A percentile compares a stretch with the other conserved stretches of the same genome.
Conservation (phyloP, 2,797 vertebrate genomes). For the Aotus griseimembra region DNA sequence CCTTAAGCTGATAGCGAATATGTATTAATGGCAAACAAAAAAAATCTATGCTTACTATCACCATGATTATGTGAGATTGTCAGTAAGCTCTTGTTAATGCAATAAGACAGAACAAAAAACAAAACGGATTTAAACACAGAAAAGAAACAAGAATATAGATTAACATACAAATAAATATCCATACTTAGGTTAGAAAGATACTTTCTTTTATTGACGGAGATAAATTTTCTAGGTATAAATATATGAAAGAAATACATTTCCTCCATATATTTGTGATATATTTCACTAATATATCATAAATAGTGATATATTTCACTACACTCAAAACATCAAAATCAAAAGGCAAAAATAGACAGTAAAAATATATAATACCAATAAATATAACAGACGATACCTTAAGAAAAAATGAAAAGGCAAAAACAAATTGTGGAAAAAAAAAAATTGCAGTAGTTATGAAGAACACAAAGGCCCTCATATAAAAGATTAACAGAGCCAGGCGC, state of each 20-base stretch:
- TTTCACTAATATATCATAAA: no score
- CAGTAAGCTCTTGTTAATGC: background rate
- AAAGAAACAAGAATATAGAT: background rate
- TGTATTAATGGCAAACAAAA: conserved; percentile 7
- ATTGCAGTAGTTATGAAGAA: background rate
- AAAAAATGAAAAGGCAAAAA: background rate
- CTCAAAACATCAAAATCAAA: background rate
- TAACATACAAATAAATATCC: background rate
- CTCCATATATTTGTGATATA: no score
- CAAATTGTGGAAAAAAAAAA: background rate
- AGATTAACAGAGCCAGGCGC: background rate
- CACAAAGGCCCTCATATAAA: background rate
- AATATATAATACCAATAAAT: background rate
- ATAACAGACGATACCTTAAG: background rate
- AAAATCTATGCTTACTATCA: background rate
- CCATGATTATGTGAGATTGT: background rate
- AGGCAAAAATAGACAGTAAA: background rate
- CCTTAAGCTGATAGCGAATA: background rate
- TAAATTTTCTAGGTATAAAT: background rate
- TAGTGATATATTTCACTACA: background rate
- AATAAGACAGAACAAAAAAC: background rate
- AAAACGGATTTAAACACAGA: background rate
- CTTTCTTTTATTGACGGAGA: background rate
- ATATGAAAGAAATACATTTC: background rate
- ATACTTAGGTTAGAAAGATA: background rate